These are phyloP conservation scores for Cephonodes hylas DNA, from an alignment of 2,888 invertebrate species.

Conservation along the genomic window DNA sequence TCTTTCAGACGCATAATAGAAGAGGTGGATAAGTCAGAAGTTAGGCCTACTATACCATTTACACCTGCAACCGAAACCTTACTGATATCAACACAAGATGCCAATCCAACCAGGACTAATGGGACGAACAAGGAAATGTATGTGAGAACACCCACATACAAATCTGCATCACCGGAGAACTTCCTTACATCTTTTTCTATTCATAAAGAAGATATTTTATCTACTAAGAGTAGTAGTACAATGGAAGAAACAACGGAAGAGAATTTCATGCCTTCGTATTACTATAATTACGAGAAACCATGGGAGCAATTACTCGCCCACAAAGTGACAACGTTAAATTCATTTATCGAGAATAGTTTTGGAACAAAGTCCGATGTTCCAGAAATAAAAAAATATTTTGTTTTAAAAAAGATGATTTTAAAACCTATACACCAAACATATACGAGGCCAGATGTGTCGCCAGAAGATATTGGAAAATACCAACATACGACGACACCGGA, in stretches of 20 bases:
- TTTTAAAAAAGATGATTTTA: background rate
- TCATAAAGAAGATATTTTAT: background rate
- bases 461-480: too few relatives aligned
- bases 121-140: background rate
- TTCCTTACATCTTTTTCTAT: too few relatives aligned
- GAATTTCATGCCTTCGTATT: background rate
- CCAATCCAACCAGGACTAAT: background rate
- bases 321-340: background rate
- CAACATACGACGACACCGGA: too few relatives aligned
- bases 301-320: background rate
- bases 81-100: background rate
- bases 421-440: conserved; percentile 4
- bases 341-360: background rate
- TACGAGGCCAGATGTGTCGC: too few relatives aligned
- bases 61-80: background rate
- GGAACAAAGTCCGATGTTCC: background rate
- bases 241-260: background rate
- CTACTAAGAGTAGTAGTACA: background rate
- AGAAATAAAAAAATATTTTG: background rate
- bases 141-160: background rate
- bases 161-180: background rate
- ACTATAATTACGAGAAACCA: background rate
- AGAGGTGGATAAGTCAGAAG: background rate
- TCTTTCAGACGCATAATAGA: background rate
- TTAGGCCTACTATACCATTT: background rate